phyloP scores from a whole-genome alignment of 2,888 invertebrate genomes.

The Pollenia amentaria region DNA sequence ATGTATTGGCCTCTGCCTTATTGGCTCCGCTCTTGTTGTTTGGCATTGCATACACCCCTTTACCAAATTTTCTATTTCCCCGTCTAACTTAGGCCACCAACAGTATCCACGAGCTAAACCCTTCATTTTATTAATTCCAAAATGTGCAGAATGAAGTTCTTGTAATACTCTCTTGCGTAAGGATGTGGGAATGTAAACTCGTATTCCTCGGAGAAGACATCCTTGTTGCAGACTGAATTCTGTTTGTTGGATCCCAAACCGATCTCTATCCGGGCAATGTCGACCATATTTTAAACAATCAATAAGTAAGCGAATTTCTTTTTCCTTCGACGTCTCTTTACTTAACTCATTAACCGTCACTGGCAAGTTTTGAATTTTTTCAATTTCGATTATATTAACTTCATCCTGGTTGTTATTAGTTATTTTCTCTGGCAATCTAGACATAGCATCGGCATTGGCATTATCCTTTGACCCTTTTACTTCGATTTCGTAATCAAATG shows the following conservation, averaged over 20 bases:
- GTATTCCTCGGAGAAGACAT: constrained; percentile 56
- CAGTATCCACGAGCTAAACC: constrained; percentile 30
- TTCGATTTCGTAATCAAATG: constrained; percentile 40
- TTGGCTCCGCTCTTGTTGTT: constrained; percentile 12
- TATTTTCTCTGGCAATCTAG: too few relatives aligned
- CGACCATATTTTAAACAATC: constrained; percentile 51
- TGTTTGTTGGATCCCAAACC: constrained; percentile 56
- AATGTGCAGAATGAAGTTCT: constrained; percentile 53
- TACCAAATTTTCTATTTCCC: too few relatives aligned
- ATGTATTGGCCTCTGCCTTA: constrained; percentile 22
- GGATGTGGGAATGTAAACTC: constrained; percentile 46
- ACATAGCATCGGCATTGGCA: too few relatives aligned
- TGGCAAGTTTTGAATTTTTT: constrained; percentile 45
- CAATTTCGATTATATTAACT: too few relatives aligned
- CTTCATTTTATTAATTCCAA: constrained; percentile 45
- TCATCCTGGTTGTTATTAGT: too few relatives aligned
- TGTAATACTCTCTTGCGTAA: background rate
- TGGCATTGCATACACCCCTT: background rate
- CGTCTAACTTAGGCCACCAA: background rate
- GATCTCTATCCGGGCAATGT: constrained; percentile 33
- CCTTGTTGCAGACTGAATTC: constrained; percentile 72
- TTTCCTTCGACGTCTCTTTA: constrained; percentile 25
- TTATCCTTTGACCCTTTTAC: constrained; percentile 45
- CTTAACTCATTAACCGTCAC: constrained; percentile 40
- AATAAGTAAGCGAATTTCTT: constrained; percentile 11